Evolutionary conservation across 2,888 invertebrate species (phyloP).

Genomic region (Agrochola lota): DNA sequence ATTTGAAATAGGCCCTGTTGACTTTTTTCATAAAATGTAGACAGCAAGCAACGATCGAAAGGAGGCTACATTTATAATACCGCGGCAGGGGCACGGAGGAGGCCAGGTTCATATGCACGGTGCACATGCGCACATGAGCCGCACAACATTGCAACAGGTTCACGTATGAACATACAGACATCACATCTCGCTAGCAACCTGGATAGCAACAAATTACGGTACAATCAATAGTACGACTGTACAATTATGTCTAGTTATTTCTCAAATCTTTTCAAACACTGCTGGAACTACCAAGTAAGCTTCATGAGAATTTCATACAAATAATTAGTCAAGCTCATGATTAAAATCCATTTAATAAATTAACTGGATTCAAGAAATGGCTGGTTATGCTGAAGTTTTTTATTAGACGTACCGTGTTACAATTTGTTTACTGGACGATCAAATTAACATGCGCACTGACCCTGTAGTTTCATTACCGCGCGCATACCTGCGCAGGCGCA

Average conservation of each 20-base stretch:
- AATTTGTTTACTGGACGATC: conserved; percentile 40
- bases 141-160: not conserved
- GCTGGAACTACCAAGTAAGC: not conserved
- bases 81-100: no score
- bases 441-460: conserved; percentile 60
- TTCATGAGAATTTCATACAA: not conserved
- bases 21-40: not conserved
- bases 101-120: not conserved
- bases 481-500: conserved; percentile 10
- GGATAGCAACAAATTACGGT: not conserved
- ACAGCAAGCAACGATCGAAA: not conserved
- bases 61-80: not conserved
- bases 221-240: not conserved
- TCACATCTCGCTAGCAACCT: not conserved
- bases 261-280: not conserved
- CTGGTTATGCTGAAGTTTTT: conserved; percentile 3
- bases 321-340: not conserved
- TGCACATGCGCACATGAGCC: conserved; percentile 15
- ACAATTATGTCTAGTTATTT: not conserved
- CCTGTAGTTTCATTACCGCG: conserved; percentile 49
- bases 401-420: conserved; percentile 26
- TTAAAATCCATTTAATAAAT: conserved; percentile 13
- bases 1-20: no score
- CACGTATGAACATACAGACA: no score
- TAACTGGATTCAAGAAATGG: not conserved